phyloP scores from a whole-genome alignment of 37 sponge, comb jelly and placozoan genomes.

The Halichondria panicea region DNA sequence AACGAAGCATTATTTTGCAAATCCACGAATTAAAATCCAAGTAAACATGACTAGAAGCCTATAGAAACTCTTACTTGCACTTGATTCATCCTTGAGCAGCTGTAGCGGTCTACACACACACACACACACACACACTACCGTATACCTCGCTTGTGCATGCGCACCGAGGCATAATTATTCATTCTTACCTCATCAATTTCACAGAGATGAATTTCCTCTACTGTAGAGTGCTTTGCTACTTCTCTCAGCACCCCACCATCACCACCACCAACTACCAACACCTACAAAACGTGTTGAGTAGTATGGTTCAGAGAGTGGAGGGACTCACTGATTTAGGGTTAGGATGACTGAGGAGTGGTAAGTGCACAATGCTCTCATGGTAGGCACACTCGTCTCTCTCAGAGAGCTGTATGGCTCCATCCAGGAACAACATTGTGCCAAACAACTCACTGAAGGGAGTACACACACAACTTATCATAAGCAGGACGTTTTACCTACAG shows the following conservation, averaged over 20 bases:
- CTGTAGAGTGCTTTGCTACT: conserved; percentile 74
- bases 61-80: no score
- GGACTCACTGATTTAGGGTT: conserved; percentile 66
- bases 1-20: no score
- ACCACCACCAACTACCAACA: conserved; percentile 92
- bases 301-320: background rate
- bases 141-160: no score
- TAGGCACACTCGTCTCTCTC: conserved; percentile 84
- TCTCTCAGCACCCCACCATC: conserved; percentile 94
- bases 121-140: no score
- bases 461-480: no score
- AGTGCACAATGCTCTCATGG: conserved; percentile 85
- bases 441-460: conserved; percentile 57
- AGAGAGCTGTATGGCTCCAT: conserved; percentile 83
- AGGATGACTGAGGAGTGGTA: conserved; percentile 80
- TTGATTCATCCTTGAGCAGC: no score
- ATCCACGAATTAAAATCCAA: no score
- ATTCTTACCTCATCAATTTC: conserved; percentile 83
- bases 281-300: conserved; percentile 25
- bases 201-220: conserved; percentile 79
- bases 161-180: no score
- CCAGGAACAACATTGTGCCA: conserved; percentile 80
- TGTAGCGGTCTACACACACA: no score
- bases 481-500: no score
- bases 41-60: no score